These are phyloP conservation scores for Brachionus angularis DNA, from an alignment of 1,140 invertebrate species.

Conservation along the genomic window DNA sequence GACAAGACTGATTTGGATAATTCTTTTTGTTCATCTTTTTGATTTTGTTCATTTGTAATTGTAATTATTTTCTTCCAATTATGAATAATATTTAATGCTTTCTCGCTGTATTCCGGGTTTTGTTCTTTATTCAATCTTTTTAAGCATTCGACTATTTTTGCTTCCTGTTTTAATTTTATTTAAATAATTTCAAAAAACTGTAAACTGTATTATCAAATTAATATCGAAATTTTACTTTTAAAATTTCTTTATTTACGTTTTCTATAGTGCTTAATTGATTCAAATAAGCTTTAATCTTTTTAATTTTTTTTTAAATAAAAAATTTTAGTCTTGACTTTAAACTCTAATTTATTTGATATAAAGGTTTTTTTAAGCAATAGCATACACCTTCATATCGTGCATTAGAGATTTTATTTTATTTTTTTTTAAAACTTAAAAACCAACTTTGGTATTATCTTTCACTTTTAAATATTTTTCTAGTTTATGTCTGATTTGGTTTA, in stretches of 20 bases:
- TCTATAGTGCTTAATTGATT: constrained; percentile 32
- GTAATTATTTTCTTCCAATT: constrained; percentile 41
- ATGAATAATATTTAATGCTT: background rate
- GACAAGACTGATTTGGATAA: background rate
- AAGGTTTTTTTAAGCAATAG: too few species aligned
- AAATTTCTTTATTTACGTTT: constrained; percentile 19
- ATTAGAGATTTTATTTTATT: too few species aligned
- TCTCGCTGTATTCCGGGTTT: background rate
- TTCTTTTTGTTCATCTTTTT: background rate
- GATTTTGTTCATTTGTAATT: background rate
- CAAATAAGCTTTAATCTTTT: constrained; percentile 34
- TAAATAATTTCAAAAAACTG: background rate
- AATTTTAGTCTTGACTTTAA: too few species aligned
- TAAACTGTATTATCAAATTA: background rate
- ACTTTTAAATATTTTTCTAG: constrained; percentile 34
- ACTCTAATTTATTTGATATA: too few species aligned
- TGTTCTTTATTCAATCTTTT: constrained; percentile 33
- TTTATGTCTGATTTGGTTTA: constrained; percentile 17
- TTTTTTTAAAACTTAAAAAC: background rate
- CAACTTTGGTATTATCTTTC: constrained; percentile 27
- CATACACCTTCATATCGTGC: too few species aligned
- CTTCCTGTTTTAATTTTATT: background rate
- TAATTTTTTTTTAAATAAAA: too few species aligned
- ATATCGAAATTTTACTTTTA: background rate
- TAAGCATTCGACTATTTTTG: constrained; percentile 28